These are phyloP conservation scores for Eulacestoma nigropectus DNA, from an alignment of 2,113 vertebrate species.

Conservation along the genomic window DNA sequence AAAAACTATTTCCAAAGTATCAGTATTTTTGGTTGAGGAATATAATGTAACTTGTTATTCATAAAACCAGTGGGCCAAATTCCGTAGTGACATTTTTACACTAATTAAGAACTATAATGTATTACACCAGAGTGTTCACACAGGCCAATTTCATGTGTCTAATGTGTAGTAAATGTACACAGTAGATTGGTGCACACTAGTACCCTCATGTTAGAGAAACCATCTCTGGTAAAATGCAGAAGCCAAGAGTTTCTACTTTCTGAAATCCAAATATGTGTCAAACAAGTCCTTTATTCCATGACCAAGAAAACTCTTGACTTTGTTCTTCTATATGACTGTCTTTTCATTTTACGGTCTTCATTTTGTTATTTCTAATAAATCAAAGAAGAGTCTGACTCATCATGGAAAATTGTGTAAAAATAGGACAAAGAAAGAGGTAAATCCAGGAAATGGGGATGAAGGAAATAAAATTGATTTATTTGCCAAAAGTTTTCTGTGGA, in stretches of 20 bases:
- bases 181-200: neutral
- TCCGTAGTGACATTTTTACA: neutral
- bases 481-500: neutral
- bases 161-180: neutral
- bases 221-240: neutral
- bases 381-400: neutral
- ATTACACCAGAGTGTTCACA: neutral
- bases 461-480: conserved; percentile 12
- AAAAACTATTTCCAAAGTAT: neutral
- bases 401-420: neutral
- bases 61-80: neutral
- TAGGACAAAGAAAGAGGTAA: neutral
- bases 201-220: neutral
- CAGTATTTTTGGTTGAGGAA: neutral
- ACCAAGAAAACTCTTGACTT: neutral
- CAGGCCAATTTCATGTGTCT: neutral
- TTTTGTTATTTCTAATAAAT: neutral
- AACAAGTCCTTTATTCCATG: neutral
- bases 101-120: neutral
- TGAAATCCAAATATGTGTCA: neutral
- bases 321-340: neutral
- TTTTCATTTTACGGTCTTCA: neutral
- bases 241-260: neutral
- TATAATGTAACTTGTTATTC: neutral
- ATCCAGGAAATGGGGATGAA: neutral